Evolutionary conservation across 2,888 invertebrate genomes (phyloP), one percentile per base, ranked within the genome.

Genomic region (Pyrgus malvae): DNA sequence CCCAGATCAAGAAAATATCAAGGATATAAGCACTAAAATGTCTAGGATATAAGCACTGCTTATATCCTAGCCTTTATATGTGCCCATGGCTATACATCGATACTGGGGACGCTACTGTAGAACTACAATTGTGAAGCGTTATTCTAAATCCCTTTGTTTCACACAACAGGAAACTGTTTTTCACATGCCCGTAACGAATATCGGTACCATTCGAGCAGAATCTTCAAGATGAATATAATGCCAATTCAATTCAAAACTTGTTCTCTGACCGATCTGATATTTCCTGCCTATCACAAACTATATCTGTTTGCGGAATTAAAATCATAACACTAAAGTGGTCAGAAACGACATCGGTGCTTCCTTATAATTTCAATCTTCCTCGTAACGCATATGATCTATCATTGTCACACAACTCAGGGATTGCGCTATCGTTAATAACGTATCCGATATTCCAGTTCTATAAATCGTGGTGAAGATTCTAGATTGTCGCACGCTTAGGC

Each of bases 351-450:
- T 48, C 49, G 19, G 21, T 17, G 8, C 21, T 27, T 40, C 31
- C 31, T 21, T 49, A 41, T 21, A 41, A 29, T 41, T 27, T 23
- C 16, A 29, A 37, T 49, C 49, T 40, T 37, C 9, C n/a, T 16
- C n/a, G 16, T 16, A 38, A 48, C 27, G 19, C 16, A 11, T 29
- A 29, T 17, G 40, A 49, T 49, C 48, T 5, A 49, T 49, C 48
- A 49, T 49, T 49, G 48, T 49, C 38, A 31, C 29, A 44, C n/a
- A 44, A 44, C 44, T 31, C 25, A 11, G 17, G 31, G 44, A 44
- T 42, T 37, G 17, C 16, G 25, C 42, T 42, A 44, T 31, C 44
- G 44, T 31, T 44, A 11, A 44, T 44, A 31, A 31, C 12, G 14
- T 12, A 44, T 41, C 41, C 23, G 9, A 25, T 41, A 25, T 41